Evolutionary conservation across 2,888 invertebrate species (phyloP), one percentile per base, ranked within the genome.

Genomic region (Pinctada fucata): DNA sequence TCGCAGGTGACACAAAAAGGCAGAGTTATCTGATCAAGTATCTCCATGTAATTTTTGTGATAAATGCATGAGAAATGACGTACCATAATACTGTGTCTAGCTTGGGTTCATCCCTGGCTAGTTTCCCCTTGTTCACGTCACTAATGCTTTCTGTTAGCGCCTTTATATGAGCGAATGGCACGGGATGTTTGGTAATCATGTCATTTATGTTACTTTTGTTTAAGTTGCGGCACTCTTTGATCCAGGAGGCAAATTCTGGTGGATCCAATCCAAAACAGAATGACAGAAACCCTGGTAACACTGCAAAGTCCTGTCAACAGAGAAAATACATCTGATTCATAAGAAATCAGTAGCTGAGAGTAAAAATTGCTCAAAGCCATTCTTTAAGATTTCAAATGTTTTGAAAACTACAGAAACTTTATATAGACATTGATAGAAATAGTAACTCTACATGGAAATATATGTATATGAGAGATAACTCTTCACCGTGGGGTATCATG

Each of bases 81-180:
- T 79, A 91, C 92, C 92, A 92, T 48, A 92, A 76, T 4, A 92
- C 81, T 10, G 89, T 89, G 79, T 92, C 91, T 50, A 92, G 82
- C 68, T 88, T 89, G 13, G 82, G 76, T 76, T 90, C 89, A 72
- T 87, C 86, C 4, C 74, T 69, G 2, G 91, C 91, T 51, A 92
- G 88, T 63, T 84, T 83, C 10, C 80, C 84, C 79, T 92, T 92
- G 0, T 90, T 88, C 16, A 88, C 86, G 2, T 86, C 83, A 3
- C 88, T 90, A 73, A 92, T 83, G 3, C 84, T 72, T 6, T 78
- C 79, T 16, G 86, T 83, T 50, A 84, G 81, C 50, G 84, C 70
- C 74, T 89, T 91, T 1, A 91, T 74, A 72, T 90, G 88, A 68
- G 86, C 88, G 85, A 87, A 92, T 3, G 92, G 92, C 3, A 92